Evolutionary conservation across 2,888 invertebrate species (phyloP).

Genomic region (Oligia latruncula): DNA sequence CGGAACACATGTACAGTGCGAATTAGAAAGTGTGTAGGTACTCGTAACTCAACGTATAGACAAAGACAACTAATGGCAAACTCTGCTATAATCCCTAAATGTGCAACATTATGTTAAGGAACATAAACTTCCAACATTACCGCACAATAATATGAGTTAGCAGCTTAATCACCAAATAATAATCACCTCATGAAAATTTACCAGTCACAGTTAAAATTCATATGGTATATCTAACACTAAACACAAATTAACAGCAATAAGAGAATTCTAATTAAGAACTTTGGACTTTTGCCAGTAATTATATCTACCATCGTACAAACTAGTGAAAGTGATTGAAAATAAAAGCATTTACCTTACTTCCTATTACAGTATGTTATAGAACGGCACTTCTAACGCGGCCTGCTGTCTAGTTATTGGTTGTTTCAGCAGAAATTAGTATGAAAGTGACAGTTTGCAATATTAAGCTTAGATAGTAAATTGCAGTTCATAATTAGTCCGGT

Average conservation of each 20-base stretch:
- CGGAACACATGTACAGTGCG: neutral
- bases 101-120: constrained; percentile 7
- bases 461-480: constrained; percentile 59
- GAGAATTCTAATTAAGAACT: constrained; percentile 81
- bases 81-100: neutral
- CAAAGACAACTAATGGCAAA: neutral
- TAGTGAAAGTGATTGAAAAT: constrained; percentile 73
- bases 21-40: constrained; percentile 31
- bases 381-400: constrained; percentile 45
- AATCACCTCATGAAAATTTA: constrained; percentile 38
- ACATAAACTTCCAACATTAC: constrained; percentile 10
- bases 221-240: constrained; percentile 56
- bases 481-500: constrained; percentile 71
- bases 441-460: constrained; percentile 63
- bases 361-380: constrained; percentile 62
- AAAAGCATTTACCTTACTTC: constrained; percentile 73
- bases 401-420: constrained; percentile 37
- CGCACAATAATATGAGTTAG: neutral
- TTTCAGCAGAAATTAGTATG: constrained; percentile 54
- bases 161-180: constrained; percentile 11
- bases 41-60: neutral
- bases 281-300: constrained; percentile 82
- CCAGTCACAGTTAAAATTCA: constrained; percentile 33
- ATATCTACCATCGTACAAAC: constrained; percentile 68
- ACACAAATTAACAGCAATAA: constrained; percentile 76